Conservation (phyloP, 2,113 vertebrate genomes). For the Myiopsitta monachus region DNA sequence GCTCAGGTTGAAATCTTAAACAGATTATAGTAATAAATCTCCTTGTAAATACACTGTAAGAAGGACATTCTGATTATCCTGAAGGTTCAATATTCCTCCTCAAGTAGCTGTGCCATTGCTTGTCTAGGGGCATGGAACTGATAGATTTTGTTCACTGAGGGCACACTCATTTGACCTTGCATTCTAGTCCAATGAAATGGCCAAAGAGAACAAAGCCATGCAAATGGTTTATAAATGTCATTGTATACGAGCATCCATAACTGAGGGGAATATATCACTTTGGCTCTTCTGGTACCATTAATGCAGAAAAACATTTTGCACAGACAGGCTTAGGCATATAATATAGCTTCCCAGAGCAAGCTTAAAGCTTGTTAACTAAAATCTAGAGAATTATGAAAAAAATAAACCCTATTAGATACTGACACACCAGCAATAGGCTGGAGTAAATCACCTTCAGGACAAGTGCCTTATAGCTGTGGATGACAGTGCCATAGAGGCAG, state of each 20-base stretch:
- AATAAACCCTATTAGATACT: background rate
- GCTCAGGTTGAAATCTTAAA: constrained; percentile 24
- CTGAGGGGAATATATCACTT: background rate
- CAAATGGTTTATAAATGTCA: background rate
- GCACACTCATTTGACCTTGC: background rate
- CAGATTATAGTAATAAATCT: background rate
- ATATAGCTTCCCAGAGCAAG: background rate
- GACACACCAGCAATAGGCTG: background rate
- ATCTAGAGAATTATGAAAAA: background rate
- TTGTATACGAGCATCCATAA: background rate
- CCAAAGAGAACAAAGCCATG: background rate
- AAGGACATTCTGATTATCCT: background rate
- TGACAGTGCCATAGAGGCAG: background rate
- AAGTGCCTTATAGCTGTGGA: background rate
- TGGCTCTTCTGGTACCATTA: background rate
- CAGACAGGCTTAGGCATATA: background rate
- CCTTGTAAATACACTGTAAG: background rate
- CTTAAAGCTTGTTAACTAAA: background rate
- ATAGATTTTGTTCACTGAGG: background rate
- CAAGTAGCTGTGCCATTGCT: background rate
- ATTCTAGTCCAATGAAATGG: background rate
- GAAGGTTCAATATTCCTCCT: background rate
- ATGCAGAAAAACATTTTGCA: background rate
- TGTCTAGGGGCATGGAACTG: background rate
- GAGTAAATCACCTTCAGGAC: background rate